Percentiles rank a stretch among this genome's conserved stretches.
Evolutionary conservation across 2,113 vertebrate species (phyloP).

Genomic region (Epinephelus fuscoguttatus): DNA sequence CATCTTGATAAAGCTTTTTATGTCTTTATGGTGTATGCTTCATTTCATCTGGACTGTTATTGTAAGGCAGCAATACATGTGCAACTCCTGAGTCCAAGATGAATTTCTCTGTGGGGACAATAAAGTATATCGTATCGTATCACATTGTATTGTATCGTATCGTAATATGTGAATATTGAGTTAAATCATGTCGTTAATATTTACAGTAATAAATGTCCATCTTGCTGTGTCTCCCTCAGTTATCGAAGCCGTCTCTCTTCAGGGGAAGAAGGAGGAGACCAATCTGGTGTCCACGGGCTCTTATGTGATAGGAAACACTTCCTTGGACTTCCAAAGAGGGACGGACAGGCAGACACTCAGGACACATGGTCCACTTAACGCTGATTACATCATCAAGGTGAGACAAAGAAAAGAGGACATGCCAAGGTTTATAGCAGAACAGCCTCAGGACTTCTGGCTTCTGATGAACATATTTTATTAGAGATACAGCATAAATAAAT

Average conservation of each 20-base stretch:
- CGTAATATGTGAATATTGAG: neutral
- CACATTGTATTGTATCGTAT: too few species aligned
- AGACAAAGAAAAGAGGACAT: constrained; percentile 22
- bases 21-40: too few species aligned
- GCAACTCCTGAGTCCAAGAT: too few species aligned
- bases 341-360: constrained; percentile 89
- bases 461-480: constrained; percentile 13
- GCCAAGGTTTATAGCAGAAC: neutral
- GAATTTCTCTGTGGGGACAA: too few species aligned
- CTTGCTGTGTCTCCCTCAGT: constrained; percentile 77
- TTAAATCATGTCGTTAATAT: too few species aligned
- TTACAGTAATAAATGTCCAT: neutral
- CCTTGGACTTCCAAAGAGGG: constrained; percentile 89
- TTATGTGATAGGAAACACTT: constrained; percentile 89
- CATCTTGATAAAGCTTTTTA: neutral
- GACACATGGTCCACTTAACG: constrained; percentile 88
- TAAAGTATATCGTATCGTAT: too few species aligned
- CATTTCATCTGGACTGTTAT: too few species aligned
- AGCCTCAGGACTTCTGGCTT: neutral
- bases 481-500: neutral
- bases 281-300: constrained; percentile 84
- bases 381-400: constrained; percentile 95
- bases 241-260: constrained; percentile 90
- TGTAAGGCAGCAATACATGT: too few species aligned
- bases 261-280: constrained; percentile 87